Evolutionary conservation across 2,888 invertebrate genomes (phyloP).

Genomic region (Hetaerina titia): DNA sequence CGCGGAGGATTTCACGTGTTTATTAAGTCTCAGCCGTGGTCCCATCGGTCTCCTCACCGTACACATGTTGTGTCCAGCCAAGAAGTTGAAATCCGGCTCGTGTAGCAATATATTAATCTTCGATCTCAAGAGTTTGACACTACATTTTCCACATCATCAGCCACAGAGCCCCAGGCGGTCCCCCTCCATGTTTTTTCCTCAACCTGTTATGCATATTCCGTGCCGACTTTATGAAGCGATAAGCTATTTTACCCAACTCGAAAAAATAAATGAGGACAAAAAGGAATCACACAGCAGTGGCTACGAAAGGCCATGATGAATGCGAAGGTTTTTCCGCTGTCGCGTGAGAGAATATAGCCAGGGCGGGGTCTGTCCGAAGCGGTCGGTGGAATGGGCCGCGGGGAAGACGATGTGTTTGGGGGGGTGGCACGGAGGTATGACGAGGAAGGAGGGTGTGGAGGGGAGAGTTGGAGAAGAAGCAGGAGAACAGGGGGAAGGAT

Average conservation of each 20-base stretch:
- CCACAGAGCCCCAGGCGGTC: slow-evolving; percentile 60
- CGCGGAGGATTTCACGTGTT: slow-evolving; percentile 56
- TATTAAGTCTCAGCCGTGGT: slow-evolving; percentile 23
- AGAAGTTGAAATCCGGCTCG: slow-evolving; percentile 51
- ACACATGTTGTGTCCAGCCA: slow-evolving; percentile 58
- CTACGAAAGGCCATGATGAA: slow-evolving; percentile 59
- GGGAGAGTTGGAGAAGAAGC: neutral
- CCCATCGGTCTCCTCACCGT: neutral
- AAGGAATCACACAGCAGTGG: slow-evolving; percentile 52
- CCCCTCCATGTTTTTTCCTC: neutral
- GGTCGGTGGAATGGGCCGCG: neutral
- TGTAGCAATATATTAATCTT: slow-evolving; percentile 56
- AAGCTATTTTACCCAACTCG: slow-evolving; percentile 57
- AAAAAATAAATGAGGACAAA: slow-evolving; percentile 46
- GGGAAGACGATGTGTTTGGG: no score
- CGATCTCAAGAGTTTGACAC: slow-evolving; percentile 59
- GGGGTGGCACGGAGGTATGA: neutral
- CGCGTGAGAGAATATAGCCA: slow-evolving; percentile 40
- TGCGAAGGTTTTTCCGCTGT: slow-evolving; percentile 22
- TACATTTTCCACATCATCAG: slow-evolving; percentile 64
- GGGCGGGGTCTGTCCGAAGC: slow-evolving; percentile 6
- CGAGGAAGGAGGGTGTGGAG: neutral
- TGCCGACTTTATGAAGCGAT: slow-evolving; percentile 55
- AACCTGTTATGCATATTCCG: slow-evolving; percentile 66
- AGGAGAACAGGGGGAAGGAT: neutral